Conservation (phyloP, 2,113 vertebrate species). For the Callaeas wilsoni region DNA sequence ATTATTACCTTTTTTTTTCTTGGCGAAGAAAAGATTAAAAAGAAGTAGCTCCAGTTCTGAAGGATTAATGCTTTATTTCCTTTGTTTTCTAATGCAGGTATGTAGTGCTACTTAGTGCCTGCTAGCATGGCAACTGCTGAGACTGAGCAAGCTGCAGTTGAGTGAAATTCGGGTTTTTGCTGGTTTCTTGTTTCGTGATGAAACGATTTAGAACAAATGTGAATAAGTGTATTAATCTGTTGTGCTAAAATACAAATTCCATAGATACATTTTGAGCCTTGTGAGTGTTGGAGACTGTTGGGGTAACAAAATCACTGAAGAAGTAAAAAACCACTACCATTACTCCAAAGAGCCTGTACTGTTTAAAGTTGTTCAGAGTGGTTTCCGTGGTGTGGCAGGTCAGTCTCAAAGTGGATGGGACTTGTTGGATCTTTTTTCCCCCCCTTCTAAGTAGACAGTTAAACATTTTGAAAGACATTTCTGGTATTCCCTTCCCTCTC, state of each 20-base stretch:
- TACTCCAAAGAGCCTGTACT: background rate
- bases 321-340: background rate
- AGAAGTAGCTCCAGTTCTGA: background rate
- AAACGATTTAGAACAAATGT: background rate
- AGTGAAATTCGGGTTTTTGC: background rate
- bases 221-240: background rate
- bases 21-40: background rate
- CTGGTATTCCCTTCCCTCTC: background rate
- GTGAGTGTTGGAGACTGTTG: background rate
- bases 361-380: background rate
- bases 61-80: background rate
- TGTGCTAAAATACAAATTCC: background rate
- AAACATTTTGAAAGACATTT: background rate
- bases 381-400: background rate
- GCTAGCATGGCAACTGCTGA: background rate
- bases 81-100: background rate
- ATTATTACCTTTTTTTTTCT: background rate
- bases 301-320: background rate
- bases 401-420: background rate
- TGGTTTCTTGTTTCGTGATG: background rate
- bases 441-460: background rate
- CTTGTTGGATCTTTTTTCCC: background rate
- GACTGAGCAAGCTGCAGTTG: background rate
- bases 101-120: background rate
- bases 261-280: background rate